A percentile compares a stretch with the other conserved stretches of the same genome.
Conservation (phyloP, 2,797 vertebrate species). For the Galaxias olidus region DNA sequence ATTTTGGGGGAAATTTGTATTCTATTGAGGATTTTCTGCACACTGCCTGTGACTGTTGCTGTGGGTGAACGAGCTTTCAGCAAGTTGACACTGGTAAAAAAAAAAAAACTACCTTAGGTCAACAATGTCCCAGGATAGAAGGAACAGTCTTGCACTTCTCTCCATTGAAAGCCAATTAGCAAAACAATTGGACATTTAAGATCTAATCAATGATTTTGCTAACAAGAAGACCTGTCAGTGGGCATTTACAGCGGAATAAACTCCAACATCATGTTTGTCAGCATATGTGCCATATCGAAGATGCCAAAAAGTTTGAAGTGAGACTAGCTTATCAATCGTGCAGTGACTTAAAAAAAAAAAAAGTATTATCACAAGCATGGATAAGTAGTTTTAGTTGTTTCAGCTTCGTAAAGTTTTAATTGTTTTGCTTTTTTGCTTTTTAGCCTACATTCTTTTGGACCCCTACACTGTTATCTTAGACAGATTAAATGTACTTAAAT, state of each 20-base stretch:
- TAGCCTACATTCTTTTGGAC: too few relatives aligned
- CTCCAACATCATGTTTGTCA: conserved; percentile 2
- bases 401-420: too few relatives aligned
- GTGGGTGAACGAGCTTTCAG: conserved; percentile 22
- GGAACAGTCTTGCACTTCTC: conserved; percentile 24
- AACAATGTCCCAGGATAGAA: conserved; percentile 22
- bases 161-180: conserved; percentile 27
- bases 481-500: too few relatives aligned
- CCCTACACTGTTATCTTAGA: too few relatives aligned
- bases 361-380: too few relatives aligned
- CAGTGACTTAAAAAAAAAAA: too few relatives aligned
- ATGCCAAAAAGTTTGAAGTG: not conserved
- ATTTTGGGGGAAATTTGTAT: conserved; percentile 32
- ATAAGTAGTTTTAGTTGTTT: too few relatives aligned
- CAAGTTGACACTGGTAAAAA: conserved; percentile 21
- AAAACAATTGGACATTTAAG: conserved; percentile 20
- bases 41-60: conserved; percentile 27
- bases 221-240: conserved; percentile 6
- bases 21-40: conserved; percentile 33
- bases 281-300: conserved; percentile 1
- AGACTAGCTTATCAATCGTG: not conserved
- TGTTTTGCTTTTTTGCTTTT: too few relatives aligned
- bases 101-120: conserved; percentile 19
- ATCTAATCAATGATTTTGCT: conserved; percentile 20
- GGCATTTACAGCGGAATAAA: conserved; percentile 5